Evolutionary conservation across 2,888 invertebrate species (phyloP), one percentile per base, ranked within the genome.

Genomic region (Cacoxenus indagator): DNA sequence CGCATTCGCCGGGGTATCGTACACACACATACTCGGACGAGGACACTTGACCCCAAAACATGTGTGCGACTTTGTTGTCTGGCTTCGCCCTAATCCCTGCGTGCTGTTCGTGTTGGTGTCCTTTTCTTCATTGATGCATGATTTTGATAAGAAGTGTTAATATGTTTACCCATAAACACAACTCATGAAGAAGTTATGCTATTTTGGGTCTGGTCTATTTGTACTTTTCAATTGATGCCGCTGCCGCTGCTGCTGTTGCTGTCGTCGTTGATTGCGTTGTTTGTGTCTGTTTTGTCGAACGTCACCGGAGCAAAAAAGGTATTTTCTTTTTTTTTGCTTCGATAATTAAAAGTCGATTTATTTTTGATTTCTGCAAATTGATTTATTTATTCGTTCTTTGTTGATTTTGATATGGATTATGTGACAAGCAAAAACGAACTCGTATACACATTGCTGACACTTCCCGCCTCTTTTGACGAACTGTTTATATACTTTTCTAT

Each of bases 301-400:
- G 14, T 17, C 4, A 19, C 19, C 8, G 17, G 5, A 57, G 29
- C 26, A 48, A 24, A 65, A 65, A 65, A 43, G 66, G 54, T 61
- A 67, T 67, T 67, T 61, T 24, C 22, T 67, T 67, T 67, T 61
- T 24, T 14, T 67, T 67, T 61, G 48, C 37, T 29, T 29, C 37
- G 51, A 67, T 62, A 67, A 67, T 67, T 67, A 61, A 51, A 62
- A 24, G 61, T 67, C 51, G 67, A 67, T 67, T 61, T 61, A n/a
- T 55, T 55, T 14, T 55, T 37, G 1, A 4, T 11, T 37, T 37
- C 14, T 37, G 37, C 37, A 37, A 48, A 2, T 24, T n/a, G n/a
- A 24, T 22, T 55, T 14, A 1, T 46, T 64, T 26, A 6, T 64
- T 2, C 26, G 14, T 11, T 26, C 11, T 64, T 46, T 26, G 19